Evolutionary conservation across 2,113 vertebrate genomes (phyloP).

Genomic region (Atlantisia rogersi): DNA sequence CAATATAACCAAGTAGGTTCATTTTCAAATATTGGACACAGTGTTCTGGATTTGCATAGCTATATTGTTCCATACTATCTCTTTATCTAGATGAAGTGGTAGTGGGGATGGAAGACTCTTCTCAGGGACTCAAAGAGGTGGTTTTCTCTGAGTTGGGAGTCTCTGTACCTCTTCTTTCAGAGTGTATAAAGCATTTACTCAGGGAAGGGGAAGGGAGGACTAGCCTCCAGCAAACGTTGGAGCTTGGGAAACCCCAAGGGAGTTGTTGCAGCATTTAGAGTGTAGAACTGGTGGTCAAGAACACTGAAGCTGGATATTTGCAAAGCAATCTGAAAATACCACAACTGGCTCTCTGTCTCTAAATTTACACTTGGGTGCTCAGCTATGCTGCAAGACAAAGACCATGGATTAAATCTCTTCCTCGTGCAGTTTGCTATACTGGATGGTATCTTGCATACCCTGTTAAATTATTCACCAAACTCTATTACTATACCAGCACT

Average conservation of each 20-base stretch:
- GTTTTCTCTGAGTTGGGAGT: not conserved
- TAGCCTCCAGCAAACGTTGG: not conserved
- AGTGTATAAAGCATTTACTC: not conserved
- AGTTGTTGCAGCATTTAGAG: not conserved
- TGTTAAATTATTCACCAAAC: not conserved
- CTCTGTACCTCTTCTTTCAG: not conserved
- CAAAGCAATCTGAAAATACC: not conserved
- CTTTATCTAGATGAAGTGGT: not conserved
- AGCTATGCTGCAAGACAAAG: not conserved
- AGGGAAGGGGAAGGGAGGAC: not conserved
- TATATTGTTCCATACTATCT: not conserved
- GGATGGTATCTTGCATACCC: not conserved
- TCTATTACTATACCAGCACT: not conserved
- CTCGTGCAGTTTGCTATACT: not conserved
- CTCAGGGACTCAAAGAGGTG: fast-evolving
- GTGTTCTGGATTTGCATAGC: not conserved
- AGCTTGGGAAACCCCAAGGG: not conserved
- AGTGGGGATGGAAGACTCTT: not conserved
- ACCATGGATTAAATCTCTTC: not conserved
- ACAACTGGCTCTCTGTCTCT: not conserved
- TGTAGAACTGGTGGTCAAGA: not conserved
- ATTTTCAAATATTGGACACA: not conserved
- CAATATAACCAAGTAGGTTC: not conserved
- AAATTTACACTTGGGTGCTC: not conserved
- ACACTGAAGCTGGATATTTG: not conserved